These are phyloP conservation scores for Perca schrenkii DNA, from an alignment of 2,113 vertebrate species.

Conservation along the genomic window DNA sequence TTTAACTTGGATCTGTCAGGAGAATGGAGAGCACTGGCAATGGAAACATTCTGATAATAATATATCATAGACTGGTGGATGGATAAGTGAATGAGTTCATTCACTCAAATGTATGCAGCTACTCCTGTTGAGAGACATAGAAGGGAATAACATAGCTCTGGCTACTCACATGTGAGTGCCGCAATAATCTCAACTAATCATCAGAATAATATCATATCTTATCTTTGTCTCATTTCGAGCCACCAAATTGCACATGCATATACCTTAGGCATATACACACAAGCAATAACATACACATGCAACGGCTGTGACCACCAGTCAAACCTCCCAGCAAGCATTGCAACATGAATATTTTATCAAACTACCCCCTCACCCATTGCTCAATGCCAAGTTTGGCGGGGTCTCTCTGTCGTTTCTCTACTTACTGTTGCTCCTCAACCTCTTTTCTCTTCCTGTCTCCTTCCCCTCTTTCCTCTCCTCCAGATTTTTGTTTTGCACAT, in stretches of 20 bases:
- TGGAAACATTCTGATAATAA: background rate
- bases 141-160: background rate
- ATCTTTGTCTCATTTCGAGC: background rate
- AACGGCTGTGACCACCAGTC: constrained; percentile 21
- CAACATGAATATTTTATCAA: constrained; percentile 65
- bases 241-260: constrained; percentile 4
- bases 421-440: background rate
- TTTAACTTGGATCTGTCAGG: background rate
- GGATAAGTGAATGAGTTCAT: constrained; percentile 30
- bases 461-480: background rate
- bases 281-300: background rate
- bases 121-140: background rate
- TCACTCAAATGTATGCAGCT: constrained; percentile 25
- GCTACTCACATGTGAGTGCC: background rate
- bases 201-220: constrained; percentile 3
- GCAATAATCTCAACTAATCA: constrained; percentile 38
- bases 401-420: background rate
- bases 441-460: constrained; percentile 8
- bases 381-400: constrained; percentile 40
- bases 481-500: background rate
- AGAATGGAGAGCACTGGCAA: background rate
- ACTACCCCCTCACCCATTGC: constrained; percentile 28
- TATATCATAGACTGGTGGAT: background rate
- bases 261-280: background rate
- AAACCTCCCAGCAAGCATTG: constrained; percentile 41